Base-by-base conservation (phyloP, 2,113 vertebrate species). In the Mugil cephalus region DNA sequence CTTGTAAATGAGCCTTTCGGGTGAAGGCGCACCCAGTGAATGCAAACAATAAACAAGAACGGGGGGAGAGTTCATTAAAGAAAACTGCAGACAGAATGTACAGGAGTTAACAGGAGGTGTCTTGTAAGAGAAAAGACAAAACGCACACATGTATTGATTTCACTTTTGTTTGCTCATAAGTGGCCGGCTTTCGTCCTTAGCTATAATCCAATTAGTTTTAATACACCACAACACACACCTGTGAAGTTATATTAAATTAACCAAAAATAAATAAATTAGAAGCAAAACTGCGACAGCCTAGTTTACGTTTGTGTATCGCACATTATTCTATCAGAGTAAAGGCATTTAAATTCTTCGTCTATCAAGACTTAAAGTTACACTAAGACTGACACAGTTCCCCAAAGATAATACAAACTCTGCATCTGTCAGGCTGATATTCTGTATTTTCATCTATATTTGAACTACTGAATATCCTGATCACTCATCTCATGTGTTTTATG, bases 1-100 rank as follows among this genome's bases (percentile, higher is more conserved):
- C 46, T 46, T 15, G 6, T 64, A 52, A 42, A 55, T n/a, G 38
- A 68, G 47, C 30, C 17, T 11, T 58, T 47, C 45, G 51, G n/a
- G 17, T 10, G 30, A 52, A 13, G 56, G 64, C 76, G 62, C 52
- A 11, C 68, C 74, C 56, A 54, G 9, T 7, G 10, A 47, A 21
- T 21, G 4, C 12, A 67, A 62, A 42, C 34, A 64, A 64, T 18
- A 79, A 45, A 67, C 17, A 52, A 39, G 9, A 46, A 36, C 53
- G 36, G 8, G n/a, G 21, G 39, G 40, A 10, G 10, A 6, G 24
- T 13, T 60, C 35, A 43, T 19, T 42, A 34, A 17, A 14, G 42
- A 55, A 34, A 38, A 14, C 24, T 30, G 24, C n/a, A n/a, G n/a
- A 30, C 24, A 30, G 6, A 40, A 36, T 68, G 51, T 14, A 54